Evolutionary conservation across 92 coral and sea anemone species (phyloP).

Genomic region (Zoanthus gigantus): DNA sequence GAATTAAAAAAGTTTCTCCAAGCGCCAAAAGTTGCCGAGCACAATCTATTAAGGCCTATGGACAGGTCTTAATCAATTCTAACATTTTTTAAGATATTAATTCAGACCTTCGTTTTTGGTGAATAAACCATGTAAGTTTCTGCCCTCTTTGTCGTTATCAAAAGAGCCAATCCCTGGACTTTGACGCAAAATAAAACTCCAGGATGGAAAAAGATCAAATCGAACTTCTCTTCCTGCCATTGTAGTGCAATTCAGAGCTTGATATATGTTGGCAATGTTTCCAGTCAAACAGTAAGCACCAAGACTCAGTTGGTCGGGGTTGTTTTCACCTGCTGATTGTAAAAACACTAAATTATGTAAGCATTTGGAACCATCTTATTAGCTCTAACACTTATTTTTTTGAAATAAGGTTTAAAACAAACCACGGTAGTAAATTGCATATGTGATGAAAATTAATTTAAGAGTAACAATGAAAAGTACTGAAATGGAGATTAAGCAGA

Average conservation of each 20-base stretch:
- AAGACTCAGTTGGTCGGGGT: neutral
- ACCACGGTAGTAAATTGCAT: too few species aligned
- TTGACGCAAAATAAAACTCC: neutral
- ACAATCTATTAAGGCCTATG: too few species aligned
- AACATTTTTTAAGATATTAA: too few species aligned
- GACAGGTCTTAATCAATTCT: too few species aligned
- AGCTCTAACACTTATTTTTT: too few species aligned
- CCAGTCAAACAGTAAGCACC: neutral
- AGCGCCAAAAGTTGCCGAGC: too few species aligned
- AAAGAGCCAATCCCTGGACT: neutral
- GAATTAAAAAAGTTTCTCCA: too few species aligned
- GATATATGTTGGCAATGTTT: neutral
- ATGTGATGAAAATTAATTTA: too few species aligned
- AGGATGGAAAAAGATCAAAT: conserved; percentile 2
- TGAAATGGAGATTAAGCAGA: too few species aligned
- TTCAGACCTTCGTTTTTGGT: neutral
- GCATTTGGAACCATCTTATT: neutral
- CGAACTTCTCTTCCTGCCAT: conserved; percentile 7
- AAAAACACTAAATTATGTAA: neutral
- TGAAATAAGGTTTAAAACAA: neutral
- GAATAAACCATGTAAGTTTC: neutral
- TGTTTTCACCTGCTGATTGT: neutral
- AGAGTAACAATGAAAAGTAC: too few species aligned
- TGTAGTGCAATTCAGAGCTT: neutral
- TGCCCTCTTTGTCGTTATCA: neutral